Percentiles rank a stretch among this genome's conserved stretches.
phyloP scores from a whole-genome alignment of 2,888 invertebrate genomes.

The Phania funesta region DNA sequence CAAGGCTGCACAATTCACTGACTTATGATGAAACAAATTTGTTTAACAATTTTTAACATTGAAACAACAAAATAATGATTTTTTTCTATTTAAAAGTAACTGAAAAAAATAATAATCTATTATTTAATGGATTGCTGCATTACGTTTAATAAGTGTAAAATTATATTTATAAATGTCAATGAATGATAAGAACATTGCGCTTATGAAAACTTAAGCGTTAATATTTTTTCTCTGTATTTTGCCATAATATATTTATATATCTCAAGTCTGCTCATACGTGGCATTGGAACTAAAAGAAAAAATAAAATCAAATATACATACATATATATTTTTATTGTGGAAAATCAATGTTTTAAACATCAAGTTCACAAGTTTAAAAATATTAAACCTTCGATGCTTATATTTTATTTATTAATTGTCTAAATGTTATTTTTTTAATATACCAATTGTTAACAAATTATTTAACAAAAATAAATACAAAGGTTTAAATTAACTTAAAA shows the following conservation, averaged over 20 bases:
- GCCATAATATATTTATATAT: slow-evolving; percentile 14
- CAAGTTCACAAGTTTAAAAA: slow-evolving; percentile 11
- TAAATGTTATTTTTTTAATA: slow-evolving; percentile 41
- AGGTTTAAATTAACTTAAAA: slow-evolving; percentile 20
- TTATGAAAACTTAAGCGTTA: slow-evolving; percentile 5
- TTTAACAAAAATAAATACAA: slow-evolving; percentile 20
- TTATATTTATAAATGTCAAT: slow-evolving; percentile 34
- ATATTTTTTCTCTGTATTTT: slow-evolving; percentile 3
- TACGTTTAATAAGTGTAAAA: slow-evolving; percentile 46
- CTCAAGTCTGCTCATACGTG: slow-evolving; percentile 10
- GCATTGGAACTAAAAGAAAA: not conserved
- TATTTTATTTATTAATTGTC: slow-evolving; percentile 40
- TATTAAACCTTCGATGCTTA: slow-evolving; percentile 26
- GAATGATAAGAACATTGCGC: not conserved
- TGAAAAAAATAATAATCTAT: slow-evolving; percentile 8
- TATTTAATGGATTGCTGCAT: slow-evolving; percentile 42
- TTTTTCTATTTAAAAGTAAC: slow-evolving; percentile 44
- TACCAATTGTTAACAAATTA: slow-evolving; percentile 33
- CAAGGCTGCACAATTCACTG: slow-evolving; percentile 66
- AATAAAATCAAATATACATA: not conserved
- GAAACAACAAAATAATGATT: slow-evolving; percentile 52
- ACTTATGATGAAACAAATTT: slow-evolving; percentile 53
- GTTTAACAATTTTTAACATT: slow-evolving; percentile 44
- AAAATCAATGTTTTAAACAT: slow-evolving; percentile 16
- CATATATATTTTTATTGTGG: slow-evolving; percentile 26